Percentiles rank a stretch among this genome's conserved stretches.
Evolutionary conservation across 2,797 vertebrate genomes (phyloP).

Genomic region (Lophura swinhoii): DNA sequence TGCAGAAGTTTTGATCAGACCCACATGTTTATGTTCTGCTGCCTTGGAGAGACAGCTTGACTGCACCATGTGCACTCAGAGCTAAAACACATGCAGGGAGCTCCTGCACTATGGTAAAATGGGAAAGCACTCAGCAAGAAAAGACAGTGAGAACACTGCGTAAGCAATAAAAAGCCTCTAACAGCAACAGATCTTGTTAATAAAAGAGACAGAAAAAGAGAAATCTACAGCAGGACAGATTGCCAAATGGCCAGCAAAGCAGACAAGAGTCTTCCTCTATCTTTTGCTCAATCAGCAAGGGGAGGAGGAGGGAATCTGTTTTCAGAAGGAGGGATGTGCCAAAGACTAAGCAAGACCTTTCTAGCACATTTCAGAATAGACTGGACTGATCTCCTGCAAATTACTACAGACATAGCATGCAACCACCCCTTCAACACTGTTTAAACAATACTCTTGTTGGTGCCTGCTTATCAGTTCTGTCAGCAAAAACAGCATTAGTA

Average conservation of each 20-base stretch:
- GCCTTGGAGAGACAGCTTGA: background rate
- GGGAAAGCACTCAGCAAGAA: conserved; percentile 10
- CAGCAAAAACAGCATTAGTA: background rate
- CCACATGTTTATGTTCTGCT: background rate
- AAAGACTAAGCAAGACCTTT: background rate
- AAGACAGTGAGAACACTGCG: background rate
- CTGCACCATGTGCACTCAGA: background rate
- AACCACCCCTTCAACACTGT: background rate
- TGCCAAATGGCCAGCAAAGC: background rate
- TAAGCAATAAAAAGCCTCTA: background rate
- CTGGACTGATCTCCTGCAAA: background rate
- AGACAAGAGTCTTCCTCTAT: background rate
- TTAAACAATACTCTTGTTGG: background rate
- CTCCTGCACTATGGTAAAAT: background rate
- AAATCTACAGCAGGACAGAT: background rate
- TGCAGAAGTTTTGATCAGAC: background rate
- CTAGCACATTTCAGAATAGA: background rate
- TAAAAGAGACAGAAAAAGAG: background rate
- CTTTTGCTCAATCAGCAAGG: background rate
- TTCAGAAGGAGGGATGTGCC: background rate
- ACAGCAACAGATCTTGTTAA: background rate
- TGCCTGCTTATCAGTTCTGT: background rate
- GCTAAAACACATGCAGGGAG: background rate
- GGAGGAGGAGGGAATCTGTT: accelerated
- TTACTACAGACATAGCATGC: background rate